Base-by-base conservation (phyloP, 2,797 vertebrate species). In the Cetoscarus ocellatus region DNA sequence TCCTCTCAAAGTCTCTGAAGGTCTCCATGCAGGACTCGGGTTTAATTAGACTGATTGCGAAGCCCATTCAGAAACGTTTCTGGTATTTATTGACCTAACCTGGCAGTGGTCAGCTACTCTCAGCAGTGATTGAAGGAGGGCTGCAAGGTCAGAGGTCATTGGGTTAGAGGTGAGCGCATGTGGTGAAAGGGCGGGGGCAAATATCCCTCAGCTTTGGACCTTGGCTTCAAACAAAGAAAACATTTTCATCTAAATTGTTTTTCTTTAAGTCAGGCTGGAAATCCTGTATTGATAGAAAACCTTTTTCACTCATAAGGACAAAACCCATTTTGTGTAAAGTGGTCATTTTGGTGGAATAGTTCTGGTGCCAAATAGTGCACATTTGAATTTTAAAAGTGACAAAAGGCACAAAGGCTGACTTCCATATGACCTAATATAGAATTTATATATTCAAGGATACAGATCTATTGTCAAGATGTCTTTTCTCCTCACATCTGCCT, bases 391-490 rank as follows among this genome's bases (percentile, higher is more conserved):
- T 75, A 64, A 59, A 81, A 49, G 73, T 67, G 64, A 77, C 65
- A 80, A 80, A 67, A 35, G 62, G 68, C 66, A 83, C 80, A 85
- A 71, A 77, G 61, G 70, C 27, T 53, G 80, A 82, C 84, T 86
- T 86, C 69, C 70, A 72, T 60, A 52, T 73, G 74, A 82, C 79
- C 87, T 92, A 83, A 83, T 91, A 77, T 81, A 70, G 45, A 70
- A 88, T 90, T 79, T 82, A 88, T 86, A 77, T 88, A 89, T 86
- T 91, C 89, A 80, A 62, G 62, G 58, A 61, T 64, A 85, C 56
- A 45, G 77, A 83, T 83, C 79, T 77, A 62, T 85, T 80, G 86
- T 87, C 80, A 67, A 83, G 82, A 86, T 83, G 86, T 79, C 79
- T 89, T 87, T 77, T 76, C 78, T 77, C 57, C 66, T 10, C 75